Conservation (phyloP, 2,797 vertebrate genomes). For the Tragelaphus eurycerus region DNA sequence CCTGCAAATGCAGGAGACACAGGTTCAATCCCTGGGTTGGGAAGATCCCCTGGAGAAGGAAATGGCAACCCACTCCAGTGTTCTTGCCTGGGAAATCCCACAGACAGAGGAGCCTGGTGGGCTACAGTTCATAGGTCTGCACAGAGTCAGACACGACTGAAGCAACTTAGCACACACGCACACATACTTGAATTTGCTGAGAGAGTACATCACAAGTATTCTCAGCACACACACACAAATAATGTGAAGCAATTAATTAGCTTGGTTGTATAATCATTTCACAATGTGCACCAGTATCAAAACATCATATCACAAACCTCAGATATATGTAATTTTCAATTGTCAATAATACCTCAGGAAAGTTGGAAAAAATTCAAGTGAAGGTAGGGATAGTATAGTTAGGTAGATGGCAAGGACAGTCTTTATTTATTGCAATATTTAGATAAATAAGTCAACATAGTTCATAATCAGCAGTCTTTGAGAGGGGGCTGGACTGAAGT, state of each 20-base stretch:
- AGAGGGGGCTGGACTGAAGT: neutral
- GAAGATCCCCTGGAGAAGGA: neutral
- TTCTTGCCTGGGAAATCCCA: neutral
- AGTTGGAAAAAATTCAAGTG: neutral
- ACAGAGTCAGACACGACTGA: neutral
- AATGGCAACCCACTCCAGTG: neutral
- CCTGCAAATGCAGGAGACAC: neutral
- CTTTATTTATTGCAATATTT: neutral
- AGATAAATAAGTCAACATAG: neutral
- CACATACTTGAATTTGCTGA: neutral
- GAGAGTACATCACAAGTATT: neutral
- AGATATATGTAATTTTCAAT: neutral
- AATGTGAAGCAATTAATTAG: neutral
- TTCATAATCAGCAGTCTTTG: neutral
- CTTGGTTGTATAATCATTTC: neutral
- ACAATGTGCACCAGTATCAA: neutral
- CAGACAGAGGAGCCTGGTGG: neutral
- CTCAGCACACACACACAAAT: neutral
- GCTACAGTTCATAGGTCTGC: neutral
- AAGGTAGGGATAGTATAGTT: neutral
- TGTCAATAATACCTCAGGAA: neutral
- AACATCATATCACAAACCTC: neutral
- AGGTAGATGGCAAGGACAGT: neutral
- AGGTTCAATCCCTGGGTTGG: neutral
- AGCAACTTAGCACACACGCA: neutral